Evolutionary conservation across 2,113 vertebrate species (phyloP).

Genomic region (Nothoprocta perdicaria): DNA sequence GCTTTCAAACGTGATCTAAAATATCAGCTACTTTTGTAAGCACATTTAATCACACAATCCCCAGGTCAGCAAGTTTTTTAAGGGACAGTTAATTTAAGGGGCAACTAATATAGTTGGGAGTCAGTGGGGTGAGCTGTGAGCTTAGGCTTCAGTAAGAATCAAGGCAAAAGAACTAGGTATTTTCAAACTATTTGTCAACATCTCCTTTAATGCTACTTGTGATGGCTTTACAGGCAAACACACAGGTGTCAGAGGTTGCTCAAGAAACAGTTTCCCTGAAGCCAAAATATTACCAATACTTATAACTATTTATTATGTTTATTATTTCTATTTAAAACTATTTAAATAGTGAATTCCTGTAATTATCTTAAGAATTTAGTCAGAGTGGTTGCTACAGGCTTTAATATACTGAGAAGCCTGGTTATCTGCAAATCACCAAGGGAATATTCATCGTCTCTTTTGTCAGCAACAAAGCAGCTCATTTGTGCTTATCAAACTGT

Average conservation of each 20-base stretch:
- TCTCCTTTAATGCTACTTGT: not conserved
- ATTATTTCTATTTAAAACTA: not conserved
- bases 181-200: not conserved
- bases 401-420: not conserved
- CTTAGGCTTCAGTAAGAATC: not conserved
- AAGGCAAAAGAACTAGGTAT: not conserved
- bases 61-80: not conserved
- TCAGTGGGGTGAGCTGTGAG: not conserved
- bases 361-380: not conserved
- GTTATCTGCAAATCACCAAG: not conserved
- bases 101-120: not conserved
- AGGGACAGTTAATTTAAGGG: not conserved
- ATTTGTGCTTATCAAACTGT: not conserved
- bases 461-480: not conserved
- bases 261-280: not conserved
- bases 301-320: not conserved
- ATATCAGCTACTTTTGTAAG: not conserved
- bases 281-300: not conserved
- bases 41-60: not conserved
- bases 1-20: conserved; percentile 28
- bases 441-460: not conserved
- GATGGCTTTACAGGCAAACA: not conserved
- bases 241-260: not conserved
- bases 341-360: not conserved
- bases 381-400: not conserved